Percentiles rank a stretch among this genome's conserved stretches.
These are phyloP conservation scores for Potorous gilbertii DNA, from an alignment of 2,797 vertebrate genomes.

Conservation along the genomic window DNA sequence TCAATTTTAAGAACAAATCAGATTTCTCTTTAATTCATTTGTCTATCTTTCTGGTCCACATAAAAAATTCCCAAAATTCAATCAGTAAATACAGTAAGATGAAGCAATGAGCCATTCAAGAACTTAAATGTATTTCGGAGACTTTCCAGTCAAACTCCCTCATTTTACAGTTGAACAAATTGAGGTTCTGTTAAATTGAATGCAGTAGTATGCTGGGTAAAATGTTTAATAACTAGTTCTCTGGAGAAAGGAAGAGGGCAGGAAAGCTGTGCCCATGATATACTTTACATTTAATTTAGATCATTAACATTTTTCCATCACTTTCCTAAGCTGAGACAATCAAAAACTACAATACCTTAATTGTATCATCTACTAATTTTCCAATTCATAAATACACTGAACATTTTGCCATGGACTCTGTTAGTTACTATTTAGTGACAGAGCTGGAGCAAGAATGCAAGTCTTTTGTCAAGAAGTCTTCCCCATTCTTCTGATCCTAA, in stretches of 20 bases:
- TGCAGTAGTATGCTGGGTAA: neutral
- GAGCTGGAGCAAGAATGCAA: neutral
- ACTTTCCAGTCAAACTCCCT: neutral
- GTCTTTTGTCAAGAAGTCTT: neutral
- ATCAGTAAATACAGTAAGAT: neutral
- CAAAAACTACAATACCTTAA: neutral
- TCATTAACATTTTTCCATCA: neutral
- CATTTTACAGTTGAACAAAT: neutral
- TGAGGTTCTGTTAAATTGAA: neutral
- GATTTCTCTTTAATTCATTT: neutral
- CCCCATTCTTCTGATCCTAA: neutral
- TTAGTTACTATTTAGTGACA: neutral
- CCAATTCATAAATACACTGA: neutral
- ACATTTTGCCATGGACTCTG: neutral
- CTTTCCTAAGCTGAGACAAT: neutral
- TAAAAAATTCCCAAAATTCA: neutral
- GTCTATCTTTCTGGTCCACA: neutral
- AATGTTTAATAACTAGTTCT: neutral
- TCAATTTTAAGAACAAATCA: neutral
- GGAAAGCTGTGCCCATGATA: neutral
- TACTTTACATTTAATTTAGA: neutral
- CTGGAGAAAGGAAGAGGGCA: neutral
- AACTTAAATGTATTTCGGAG: neutral
- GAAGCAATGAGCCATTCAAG: neutral
- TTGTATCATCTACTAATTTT: neutral